Conservation (phyloP, 35 echinoderm and acorn worm genomes). For the Eucidaris tribuloides region DNA sequence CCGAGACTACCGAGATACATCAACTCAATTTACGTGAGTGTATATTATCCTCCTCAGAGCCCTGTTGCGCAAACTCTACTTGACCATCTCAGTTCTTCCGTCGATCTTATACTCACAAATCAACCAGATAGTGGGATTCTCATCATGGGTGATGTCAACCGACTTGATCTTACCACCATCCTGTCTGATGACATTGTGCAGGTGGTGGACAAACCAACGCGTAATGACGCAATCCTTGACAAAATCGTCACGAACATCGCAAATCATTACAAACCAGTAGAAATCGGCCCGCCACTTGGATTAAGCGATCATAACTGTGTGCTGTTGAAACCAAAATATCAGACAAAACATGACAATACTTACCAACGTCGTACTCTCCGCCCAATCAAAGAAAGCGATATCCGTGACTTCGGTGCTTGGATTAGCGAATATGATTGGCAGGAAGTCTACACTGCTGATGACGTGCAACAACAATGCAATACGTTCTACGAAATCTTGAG, state of each 20-base stretch:
- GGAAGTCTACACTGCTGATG: not conserved
- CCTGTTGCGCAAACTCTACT: not conserved
- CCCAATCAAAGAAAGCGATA: not conserved
- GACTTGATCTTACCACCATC: slow-evolving; percentile 12
- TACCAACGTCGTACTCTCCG: not conserved
- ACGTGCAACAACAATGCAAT: not conserved
- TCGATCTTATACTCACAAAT: not conserved
- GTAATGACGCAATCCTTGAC: not conserved
- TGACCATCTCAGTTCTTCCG: slow-evolving; percentile 15
- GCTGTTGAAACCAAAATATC: not conserved
- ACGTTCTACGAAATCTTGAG: not conserved
- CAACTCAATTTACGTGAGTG: slow-evolving; percentile 2
- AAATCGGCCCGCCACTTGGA: slow-evolving; percentile 18
- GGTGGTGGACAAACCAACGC: not conserved
- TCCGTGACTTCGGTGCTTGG: slow-evolving; percentile 2
- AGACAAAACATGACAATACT: not conserved
- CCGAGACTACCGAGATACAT: not conserved
- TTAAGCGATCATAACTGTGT: slow-evolving; percentile 35
- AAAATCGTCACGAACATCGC: not conserved
- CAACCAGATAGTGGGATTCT: not conserved
- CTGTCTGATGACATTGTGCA: not conserved
- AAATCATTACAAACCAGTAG: slow-evolving; percentile 7
- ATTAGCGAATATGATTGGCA: not conserved
- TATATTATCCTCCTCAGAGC: slow-evolving; percentile 28
- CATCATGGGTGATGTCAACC: slow-evolving; percentile 30